Base-by-base conservation (phyloP, 2,113 vertebrate genomes). In the Amphiprion percula region DNA sequence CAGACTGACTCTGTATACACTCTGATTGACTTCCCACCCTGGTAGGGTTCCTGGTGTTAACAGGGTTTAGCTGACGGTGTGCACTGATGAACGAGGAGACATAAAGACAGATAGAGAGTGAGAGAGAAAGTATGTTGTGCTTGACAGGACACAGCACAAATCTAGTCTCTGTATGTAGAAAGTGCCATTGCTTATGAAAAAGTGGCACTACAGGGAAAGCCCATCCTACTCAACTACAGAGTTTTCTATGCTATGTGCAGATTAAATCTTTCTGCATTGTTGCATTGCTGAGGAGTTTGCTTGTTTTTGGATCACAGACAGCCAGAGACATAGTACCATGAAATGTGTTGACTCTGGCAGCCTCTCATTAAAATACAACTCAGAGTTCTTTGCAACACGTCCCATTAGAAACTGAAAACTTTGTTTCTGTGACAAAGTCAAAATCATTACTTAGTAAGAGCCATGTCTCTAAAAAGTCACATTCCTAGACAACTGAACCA, bases 11-110 rank as follows among this genome's bases (percentile, higher is more conserved):
- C 74, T 85, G 64, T 87, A 76, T 87, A 77, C 83, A 84, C 89
- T 63, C 77, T 86, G 86, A 89, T 91, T 86, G 72, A 77, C 88
- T 91, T 93, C 81, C 87, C 87, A 82, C 84, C 80, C 87, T 74
- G 79, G 77, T 88, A 39, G 47, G 79, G 55, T 76, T 56, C 59
- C 67, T 65, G 68, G 87, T 90, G 90, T 80, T 87, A 88, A 90
- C 86, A 90, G 73, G 77, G 80, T 80, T 87, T 77, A 81, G 79
- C 78, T 81, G 80, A 86, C 76, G 17, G 78, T 67, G 82, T 67
- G 60, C 58, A 10, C 28, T 49, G 55, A 63, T 60, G 44, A 4
- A 54, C 19, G 24, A 30, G 37, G 17, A 21, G 49, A 52, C 49
- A 46, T 17, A 71, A 16, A 56, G 56, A 49, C 23, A 44, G 39